phyloP scores from a whole-genome alignment of 2,888 invertebrate genomes.

The Hirtodrosophila cameraria region DNA sequence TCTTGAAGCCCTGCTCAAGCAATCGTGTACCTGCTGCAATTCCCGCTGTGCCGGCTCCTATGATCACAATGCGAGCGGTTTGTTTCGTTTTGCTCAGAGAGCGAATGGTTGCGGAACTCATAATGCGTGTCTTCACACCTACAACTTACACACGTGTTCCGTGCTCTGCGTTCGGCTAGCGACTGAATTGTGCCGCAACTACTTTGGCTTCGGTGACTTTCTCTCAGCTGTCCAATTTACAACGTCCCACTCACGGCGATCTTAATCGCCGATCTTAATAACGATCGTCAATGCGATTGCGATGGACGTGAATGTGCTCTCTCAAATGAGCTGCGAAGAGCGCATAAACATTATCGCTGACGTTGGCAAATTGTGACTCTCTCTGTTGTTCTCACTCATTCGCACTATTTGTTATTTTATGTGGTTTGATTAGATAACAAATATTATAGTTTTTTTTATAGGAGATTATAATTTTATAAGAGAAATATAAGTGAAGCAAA shows the following conservation, averaged over 20 bases:
- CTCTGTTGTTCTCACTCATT: background rate
- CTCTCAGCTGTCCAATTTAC: slow-evolving; percentile 4
- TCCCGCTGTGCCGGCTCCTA: slow-evolving; percentile 84
- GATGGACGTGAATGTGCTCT: too few species aligned
- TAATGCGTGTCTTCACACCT: slow-evolving; percentile 1
- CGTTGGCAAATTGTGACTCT: background rate
- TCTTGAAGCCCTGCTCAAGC: slow-evolving; percentile 82
- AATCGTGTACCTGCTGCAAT: slow-evolving; percentile 83
- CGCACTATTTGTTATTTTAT: slow-evolving; percentile 15
- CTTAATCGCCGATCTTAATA: too few species aligned
- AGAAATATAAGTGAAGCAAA: too few species aligned
- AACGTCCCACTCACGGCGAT: background rate
- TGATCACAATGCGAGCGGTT: slow-evolving; percentile 79
- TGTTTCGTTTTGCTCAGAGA: slow-evolving; percentile 52
- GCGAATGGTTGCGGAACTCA: slow-evolving; percentile 52
- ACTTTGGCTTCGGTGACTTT: slow-evolving; percentile 10
- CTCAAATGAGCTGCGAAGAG: slow-evolving; percentile 20
- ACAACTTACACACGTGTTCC: slow-evolving; percentile 25
- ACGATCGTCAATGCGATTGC: too few species aligned
- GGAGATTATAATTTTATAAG: too few species aligned
- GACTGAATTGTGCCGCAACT: slow-evolving; percentile 43
- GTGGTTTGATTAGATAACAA: slow-evolving; percentile 17
- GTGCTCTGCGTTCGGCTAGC: slow-evolving; percentile 29
- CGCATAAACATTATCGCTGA: slow-evolving; percentile 8
- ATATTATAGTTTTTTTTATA: too few species aligned